Evolutionary conservation across 2,113 vertebrate genomes (phyloP).

Genomic region (Anseranas semipalmata): DNA sequence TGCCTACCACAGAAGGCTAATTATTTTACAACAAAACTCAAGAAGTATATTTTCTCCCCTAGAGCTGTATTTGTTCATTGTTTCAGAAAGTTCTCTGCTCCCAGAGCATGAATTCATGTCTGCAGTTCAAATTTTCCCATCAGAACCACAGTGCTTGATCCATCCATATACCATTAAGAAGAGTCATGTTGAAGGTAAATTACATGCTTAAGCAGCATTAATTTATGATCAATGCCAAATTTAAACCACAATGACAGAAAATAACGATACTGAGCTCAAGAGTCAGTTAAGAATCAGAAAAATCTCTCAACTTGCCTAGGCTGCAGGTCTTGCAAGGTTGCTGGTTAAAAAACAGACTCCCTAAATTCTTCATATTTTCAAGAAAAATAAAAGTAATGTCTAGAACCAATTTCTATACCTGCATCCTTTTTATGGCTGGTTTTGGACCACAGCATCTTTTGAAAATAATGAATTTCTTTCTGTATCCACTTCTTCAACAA

Average conservation of each 20-base stretch:
- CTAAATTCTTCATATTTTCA: not conserved
- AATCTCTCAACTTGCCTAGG: not conserved
- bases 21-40: slow-evolving; percentile 68
- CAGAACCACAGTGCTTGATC: not conserved
- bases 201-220: not conserved
- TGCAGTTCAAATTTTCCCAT: slow-evolving; percentile 42
- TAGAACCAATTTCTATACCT: not conserved
- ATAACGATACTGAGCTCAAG: not conserved
- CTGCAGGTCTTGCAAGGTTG: not conserved
- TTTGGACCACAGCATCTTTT: not conserved
- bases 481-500: not conserved
- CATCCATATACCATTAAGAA: not conserved
- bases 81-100: slow-evolving; percentile 34
- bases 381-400: not conserved
- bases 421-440: not conserved
- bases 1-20: slow-evolving; percentile 59
- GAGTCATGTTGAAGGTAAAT: not conserved
- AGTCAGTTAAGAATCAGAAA: not conserved
- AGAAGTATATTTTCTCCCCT: slow-evolving; percentile 45
- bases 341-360: not conserved
- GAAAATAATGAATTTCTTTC: not conserved
- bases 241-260: slow-evolving; percentile 27
- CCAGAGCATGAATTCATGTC: slow-evolving; percentile 26
- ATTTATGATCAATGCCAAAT: not conserved
- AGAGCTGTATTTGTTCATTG: slow-evolving; percentile 62